These are phyloP conservation scores for Spea bombifrons DNA, from an alignment of 2,113 vertebrate species.

Conservation along the genomic window DNA sequence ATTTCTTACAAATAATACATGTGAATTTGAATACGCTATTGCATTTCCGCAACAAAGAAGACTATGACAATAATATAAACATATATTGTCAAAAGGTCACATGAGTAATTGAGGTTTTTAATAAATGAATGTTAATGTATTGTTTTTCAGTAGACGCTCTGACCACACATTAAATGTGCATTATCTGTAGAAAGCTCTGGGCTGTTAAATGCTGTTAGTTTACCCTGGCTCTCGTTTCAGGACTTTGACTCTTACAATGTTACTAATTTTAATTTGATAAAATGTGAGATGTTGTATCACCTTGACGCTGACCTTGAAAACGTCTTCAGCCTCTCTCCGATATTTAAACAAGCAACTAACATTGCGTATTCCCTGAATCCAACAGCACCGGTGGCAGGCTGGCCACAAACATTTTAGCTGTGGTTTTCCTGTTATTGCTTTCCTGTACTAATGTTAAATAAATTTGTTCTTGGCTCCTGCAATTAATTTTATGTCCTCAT, in stretches of 20 bases:
- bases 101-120: constrained; percentile 5
- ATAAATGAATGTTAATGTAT: constrained; percentile 11
- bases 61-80: neutral
- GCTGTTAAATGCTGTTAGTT: constrained; percentile 12
- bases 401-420: constrained; percentile 25
- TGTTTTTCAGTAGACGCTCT: constrained; percentile 1
- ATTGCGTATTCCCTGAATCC: constrained; percentile 38
- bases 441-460: constrained; percentile 3
- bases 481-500: constrained; percentile 26
- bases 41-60: neutral
- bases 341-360: constrained; percentile 17
- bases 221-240: neutral
- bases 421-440: constrained; percentile 33
- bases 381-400: constrained; percentile 17
- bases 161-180: constrained; percentile 14
- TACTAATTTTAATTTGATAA: constrained; percentile 21
- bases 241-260: constrained; percentile 8
- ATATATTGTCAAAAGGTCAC: constrained; percentile 8
- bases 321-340: constrained; percentile 16
- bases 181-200: constrained; percentile 6
- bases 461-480: constrained; percentile 14
- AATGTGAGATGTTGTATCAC: constrained; percentile 7
- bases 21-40: no score
- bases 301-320: constrained; percentile 28
- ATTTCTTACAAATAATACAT: no score